Base-by-base conservation (phyloP, 2,888 invertebrate species). In the Lithophane socia region DNA sequence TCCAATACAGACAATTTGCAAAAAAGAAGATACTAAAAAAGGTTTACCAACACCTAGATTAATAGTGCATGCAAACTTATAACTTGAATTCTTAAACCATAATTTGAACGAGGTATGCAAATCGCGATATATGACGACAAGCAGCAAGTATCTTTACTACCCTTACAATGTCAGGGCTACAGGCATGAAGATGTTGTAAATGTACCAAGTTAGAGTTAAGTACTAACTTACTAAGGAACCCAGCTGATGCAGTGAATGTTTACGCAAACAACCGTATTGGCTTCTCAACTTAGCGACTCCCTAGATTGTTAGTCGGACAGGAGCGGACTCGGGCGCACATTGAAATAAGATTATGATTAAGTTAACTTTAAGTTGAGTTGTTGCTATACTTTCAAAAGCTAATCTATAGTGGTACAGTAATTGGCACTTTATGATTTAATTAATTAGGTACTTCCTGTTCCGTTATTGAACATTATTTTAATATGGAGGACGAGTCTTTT, bases 211-310 rank as follows among this genome's bases (percentile, higher is more conserved):
- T 66, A 58, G 49, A 78, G 21, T 66, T 77, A 83, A 83, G 65
- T 58, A 82, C 74, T 68, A 83, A 82, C 80, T 83, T 69, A 81
- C 75, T 66, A 79, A 84, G 84, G 83, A 75, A 81, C 87, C 72
- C 92, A 92, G 91, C 92, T 92, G 92, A 92, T 91, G 89, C 85
- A 87, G 90, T 87, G 80, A 89, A 88, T 92, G 91, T 93, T 93
- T 93, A 94, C 94, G 92, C 93, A 94, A 94, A 93, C 92, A 92
- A 93, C 92, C 92, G 92, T 94, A 93, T 93, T 93, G 92, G 91
- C 92, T 91, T 92, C 92, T 91, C 91, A 90, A 92, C 92, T 94
- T 91, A 92, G 91, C 90, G 86, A 91, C 90, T 91, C 88, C 91
- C 91, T 91, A 92, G 91, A 91, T 93, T 92, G 91, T 90, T 84